Evolutionary conservation across 2,888 invertebrate species (phyloP).

Genomic region (Ptychoptera contaminata): DNA sequence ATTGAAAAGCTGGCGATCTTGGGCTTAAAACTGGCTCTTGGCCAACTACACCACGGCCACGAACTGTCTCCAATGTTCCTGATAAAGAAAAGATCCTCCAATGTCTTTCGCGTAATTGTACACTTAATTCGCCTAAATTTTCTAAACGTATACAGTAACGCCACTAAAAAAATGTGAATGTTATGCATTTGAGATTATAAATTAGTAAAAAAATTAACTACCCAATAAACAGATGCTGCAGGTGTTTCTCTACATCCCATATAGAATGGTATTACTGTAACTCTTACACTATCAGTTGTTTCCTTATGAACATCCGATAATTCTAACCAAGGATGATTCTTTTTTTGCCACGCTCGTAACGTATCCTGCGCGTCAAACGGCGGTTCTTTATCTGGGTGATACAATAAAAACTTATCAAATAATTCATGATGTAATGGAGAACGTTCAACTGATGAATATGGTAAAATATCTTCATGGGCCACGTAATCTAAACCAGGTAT

Average conservation of each 20-base stretch:
- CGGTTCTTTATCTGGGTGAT: constrained; percentile 64
- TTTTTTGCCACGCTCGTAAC: constrained; percentile 87
- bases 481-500: constrained; percentile 97
- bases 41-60: constrained; percentile 90
- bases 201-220: background rate
- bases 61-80: constrained; percentile 83
- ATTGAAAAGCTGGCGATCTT: constrained; percentile 87
- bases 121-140: constrained; percentile 76
- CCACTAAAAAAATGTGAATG: constrained; percentile 43
- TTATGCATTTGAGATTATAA: background rate
- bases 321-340: constrained; percentile 94
- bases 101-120: constrained; percentile 90
- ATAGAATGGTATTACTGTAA: constrained; percentile 97
- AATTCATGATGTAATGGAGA: constrained; percentile 88
- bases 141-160: constrained; percentile 94
- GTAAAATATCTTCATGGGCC: constrained; percentile 93
- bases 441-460: constrained; percentile 77
- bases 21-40: constrained; percentile 89
- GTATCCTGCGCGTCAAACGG: constrained; percentile 81
- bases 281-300: constrained; percentile 88
- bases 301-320: constrained; percentile 93
- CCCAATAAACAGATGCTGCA: constrained; percentile 81
- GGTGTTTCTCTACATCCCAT: constrained; percentile 91
- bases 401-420: constrained; percentile 85
- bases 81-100: constrained; percentile 95